Base-by-base conservation (phyloP, 1,140 invertebrate genomes). In the Oryzaephilus surinamensis region DNA sequence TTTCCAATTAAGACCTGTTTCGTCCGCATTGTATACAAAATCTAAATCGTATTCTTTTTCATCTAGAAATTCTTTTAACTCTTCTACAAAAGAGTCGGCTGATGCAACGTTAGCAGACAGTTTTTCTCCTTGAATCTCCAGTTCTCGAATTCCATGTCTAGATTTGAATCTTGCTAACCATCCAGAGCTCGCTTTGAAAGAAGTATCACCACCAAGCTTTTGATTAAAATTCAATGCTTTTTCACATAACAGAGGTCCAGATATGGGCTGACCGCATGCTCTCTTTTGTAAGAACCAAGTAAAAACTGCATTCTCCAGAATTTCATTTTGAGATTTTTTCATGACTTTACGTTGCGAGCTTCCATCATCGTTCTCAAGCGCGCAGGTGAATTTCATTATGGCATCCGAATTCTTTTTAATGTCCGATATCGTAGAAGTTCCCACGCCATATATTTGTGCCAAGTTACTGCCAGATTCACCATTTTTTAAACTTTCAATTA, bases 1-100 rank as follows among this genome's bases (percentile, higher is more conserved):
- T 58, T 62, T 63, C 45, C 52, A 66, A 48, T 58, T 51, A 19
- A 65, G 42, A n/a, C 57, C 57, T 20, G 53, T 57, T 53, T 64
- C 60, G 39, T 64, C 61, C 32, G 51, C 54, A 49, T 65, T 65
- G 45, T 63, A 62, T 32, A 66, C 35, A 19, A 41, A n/a, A 16
- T 44, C 37, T 17, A 18, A 26, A 17, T 1, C 35, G 33, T 32
- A 32, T 16, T 32, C 18, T 32, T 32, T 16, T 32, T 15, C 6
- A 6, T 32, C 18, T 16, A 32, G 1, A 16, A 32, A 16, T 10
- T 32, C 28, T 13, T 13, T 29, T 29, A 29, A n/a, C n/a, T n/a
- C n/a, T n/a, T n/a, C n/a, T n/a, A n/a, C n/a, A n/a, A n/a, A n/a
- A n/a, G n/a, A n/a, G n/a, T n/a, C n/a, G n/a, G n/a, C n/a, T n/a